These are phyloP conservation scores for Philaethria dido DNA, from an alignment of 2,888 invertebrate species.

Conservation along the genomic window DNA sequence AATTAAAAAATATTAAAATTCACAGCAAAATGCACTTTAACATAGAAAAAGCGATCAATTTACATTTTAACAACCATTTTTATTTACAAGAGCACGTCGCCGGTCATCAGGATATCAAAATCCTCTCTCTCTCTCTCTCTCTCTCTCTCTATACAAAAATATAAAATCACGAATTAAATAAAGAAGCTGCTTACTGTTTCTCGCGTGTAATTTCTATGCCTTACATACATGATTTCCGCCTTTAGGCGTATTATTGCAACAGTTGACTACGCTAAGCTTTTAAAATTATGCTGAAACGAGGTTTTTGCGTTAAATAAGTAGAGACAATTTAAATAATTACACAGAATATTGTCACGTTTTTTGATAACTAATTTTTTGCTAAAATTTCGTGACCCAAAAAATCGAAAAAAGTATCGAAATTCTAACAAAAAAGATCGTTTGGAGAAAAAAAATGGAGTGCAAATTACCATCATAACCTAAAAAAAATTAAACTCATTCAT, in stretches of 20 bases:
- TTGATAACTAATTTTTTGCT: neutral
- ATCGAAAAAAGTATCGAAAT: neutral
- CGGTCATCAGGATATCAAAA: slow-evolving; percentile 49
- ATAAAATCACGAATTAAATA: slow-evolving; percentile 68
- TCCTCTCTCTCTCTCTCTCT: slow-evolving; percentile 55
- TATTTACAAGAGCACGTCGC: slow-evolving; percentile 65
- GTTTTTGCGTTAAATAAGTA: slow-evolving; percentile 43
- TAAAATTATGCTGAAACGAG: slow-evolving; percentile 65
- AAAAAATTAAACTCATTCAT: slow-evolving; percentile 18
- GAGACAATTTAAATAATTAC: neutral
- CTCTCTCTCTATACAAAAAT: slow-evolving; percentile 61
- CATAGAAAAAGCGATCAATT: slow-evolving; percentile 62
- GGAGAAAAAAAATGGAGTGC: neutral
- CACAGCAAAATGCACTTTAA: slow-evolving; percentile 62
- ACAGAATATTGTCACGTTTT: slow-evolving; percentile 19
- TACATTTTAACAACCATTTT: slow-evolving; percentile 70
- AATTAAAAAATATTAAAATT: slow-evolving; percentile 29
- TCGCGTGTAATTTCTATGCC: slow-evolving; percentile 51
- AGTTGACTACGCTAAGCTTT: slow-evolving; percentile 65
- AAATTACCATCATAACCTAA: slow-evolving; percentile 4
- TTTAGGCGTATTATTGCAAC: slow-evolving; percentile 79
- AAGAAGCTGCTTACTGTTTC: slow-evolving; percentile 59
- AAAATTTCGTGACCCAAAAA: neutral
- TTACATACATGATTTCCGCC: slow-evolving; percentile 54
- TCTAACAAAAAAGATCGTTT: neutral